A percentile compares a stretch with the other conserved stretches of the same genome.
Evolutionary conservation across 2,113 vertebrate species (phyloP).

Genomic region (Pavo muticus): DNA sequence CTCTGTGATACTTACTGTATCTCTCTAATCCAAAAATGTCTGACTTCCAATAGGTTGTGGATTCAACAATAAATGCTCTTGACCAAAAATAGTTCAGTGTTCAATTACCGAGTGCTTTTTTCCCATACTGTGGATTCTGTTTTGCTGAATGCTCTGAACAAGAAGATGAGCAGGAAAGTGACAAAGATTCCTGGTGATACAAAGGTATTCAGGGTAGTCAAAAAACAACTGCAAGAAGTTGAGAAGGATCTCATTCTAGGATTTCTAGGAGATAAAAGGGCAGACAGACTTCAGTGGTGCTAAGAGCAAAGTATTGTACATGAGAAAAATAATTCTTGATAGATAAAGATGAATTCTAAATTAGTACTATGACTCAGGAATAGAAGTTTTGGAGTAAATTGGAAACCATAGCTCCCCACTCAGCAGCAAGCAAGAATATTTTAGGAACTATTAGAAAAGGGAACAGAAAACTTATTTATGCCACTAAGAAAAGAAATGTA

Average conservation of each 20-base stretch:
- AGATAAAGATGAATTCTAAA: neutral
- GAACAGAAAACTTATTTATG: neutral
- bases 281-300: neutral
- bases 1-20: neutral
- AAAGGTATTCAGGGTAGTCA: neutral
- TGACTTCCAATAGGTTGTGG: slow-evolving; percentile 54
- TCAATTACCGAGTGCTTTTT: slow-evolving; percentile 17
- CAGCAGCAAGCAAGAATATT: neutral
- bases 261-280: neutral
- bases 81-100: slow-evolving; percentile 58
- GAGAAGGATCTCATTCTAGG: neutral
- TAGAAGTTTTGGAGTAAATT: neutral
- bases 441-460: neutral
- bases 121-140: neutral
- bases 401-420: neutral
- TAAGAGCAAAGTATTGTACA: neutral
- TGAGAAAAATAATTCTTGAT: slow-evolving; percentile 16
- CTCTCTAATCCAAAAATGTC: slow-evolving; percentile 10
- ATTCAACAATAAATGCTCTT: slow-evolving; percentile 58
- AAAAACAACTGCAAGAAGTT: neutral
- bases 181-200: neutral
- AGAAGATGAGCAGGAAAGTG: neutral
- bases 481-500: neutral
- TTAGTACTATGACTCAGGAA: neutral
- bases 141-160: slow-evolving; percentile 26